Percentiles rank a stretch among this genome's conserved stretches.
Conservation (phyloP, 30 jellyfish, hydroid and myxozoan genomes). For the Phacellophora camtschatica region DNA sequence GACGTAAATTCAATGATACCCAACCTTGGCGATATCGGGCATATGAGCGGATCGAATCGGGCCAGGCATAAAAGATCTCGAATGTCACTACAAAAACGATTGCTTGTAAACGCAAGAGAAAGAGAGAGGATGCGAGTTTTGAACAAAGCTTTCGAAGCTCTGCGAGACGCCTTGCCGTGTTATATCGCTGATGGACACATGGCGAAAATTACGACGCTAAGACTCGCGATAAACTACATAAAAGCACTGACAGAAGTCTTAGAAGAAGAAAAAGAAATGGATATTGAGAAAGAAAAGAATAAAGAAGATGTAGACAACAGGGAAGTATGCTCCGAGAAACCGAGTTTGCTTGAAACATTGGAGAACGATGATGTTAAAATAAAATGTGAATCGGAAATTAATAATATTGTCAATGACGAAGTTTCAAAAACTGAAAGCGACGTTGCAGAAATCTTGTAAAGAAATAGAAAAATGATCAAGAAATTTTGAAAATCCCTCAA, state of each 20-base stretch:
- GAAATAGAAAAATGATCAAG: too few species aligned
- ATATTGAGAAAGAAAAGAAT: conserved; percentile 38
- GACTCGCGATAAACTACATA: conserved; percentile 92
- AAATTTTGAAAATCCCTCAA: too few species aligned
- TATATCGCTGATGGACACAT: conserved; percentile 98
- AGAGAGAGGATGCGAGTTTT: conserved; percentile 96
- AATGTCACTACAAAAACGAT: conserved; percentile 88
- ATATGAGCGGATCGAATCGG: conserved; percentile 26
- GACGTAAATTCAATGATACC: conserved; percentile 54
- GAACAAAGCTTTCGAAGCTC: conserved; percentile 93
- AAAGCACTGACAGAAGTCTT: conserved; percentile 88
- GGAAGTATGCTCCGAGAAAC: not conserved
- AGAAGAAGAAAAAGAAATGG: conserved; percentile 70
- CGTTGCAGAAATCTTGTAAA: not conserved
- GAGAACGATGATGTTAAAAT: not conserved
- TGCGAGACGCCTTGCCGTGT: conserved; percentile 97
- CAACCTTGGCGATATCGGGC: conserved; percentile 20
- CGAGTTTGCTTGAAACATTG: not conserved
- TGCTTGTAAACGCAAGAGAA: conserved; percentile 96
- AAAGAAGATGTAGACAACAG: not conserved
- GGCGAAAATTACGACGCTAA: conserved; percentile 94
- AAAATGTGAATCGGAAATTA: not conserved
- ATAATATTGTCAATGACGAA: not conserved
- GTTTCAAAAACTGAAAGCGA: not conserved
- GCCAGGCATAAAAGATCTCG: conserved; percentile 89